Conservation (phyloP, 2,888 invertebrate species). For the Epirrita christyi region DNA sequence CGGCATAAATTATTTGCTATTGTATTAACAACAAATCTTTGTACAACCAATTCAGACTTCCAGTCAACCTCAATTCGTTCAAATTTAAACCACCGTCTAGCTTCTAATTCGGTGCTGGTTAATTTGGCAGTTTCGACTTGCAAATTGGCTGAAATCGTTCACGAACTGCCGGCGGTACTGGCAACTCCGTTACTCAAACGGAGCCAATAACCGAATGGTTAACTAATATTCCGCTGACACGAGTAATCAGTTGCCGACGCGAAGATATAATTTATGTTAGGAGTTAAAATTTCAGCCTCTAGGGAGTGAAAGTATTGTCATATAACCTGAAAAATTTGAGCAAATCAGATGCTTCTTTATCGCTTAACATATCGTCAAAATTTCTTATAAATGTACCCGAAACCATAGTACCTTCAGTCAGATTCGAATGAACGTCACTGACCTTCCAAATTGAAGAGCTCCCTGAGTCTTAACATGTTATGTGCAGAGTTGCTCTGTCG, state of each 20-base stretch:
- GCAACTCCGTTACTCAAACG: slow-evolving; percentile 22
- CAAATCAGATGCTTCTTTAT: too few relatives aligned
- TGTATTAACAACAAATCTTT: too few relatives aligned
- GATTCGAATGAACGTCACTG: not conserved
- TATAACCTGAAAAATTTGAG: too few relatives aligned
- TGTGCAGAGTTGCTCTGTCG: slow-evolving; percentile 8
- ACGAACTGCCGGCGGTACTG: slow-evolving; percentile 5
- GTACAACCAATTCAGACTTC: not conserved
- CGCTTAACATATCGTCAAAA: too few relatives aligned
- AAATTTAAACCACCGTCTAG: slow-evolving; percentile 3
- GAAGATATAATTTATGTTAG: not conserved
- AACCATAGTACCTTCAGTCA: too few relatives aligned
- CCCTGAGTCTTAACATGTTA: slow-evolving; percentile 3
- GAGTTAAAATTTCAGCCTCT: not conserved
- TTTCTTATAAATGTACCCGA: too few relatives aligned
- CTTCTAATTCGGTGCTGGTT: slow-evolving; percentile 21
- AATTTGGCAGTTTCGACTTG: slow-evolving; percentile 26
- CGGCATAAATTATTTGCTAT: too few relatives aligned
- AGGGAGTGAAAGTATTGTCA: too few relatives aligned
- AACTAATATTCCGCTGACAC: slow-evolving; percentile 16
- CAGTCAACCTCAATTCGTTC: slow-evolving; percentile 12
- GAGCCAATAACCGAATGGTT: slow-evolving; percentile 22
- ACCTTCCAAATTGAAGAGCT: not conserved
- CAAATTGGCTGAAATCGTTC: slow-evolving; percentile 24
- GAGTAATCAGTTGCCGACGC: slow-evolving; percentile 10